Evolutionary conservation across 2,888 invertebrate species (phyloP), one percentile per base, ranked within the genome.

Genomic region (Lottia scabra): DNA sequence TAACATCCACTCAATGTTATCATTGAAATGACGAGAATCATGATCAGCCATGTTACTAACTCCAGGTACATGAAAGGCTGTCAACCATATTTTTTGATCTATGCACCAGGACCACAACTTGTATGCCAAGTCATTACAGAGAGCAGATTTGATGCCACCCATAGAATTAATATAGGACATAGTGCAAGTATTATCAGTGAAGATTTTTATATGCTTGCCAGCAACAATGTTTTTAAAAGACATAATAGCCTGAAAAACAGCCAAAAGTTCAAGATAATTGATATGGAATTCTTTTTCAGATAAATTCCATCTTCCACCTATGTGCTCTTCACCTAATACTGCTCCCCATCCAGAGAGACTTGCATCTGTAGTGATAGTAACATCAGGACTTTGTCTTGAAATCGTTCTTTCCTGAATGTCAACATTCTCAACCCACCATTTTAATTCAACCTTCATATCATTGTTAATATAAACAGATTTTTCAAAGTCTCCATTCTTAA

Each of bases 241-340:
- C 23, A 30, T 71, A 15, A 74, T 15, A 10, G 26, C 65, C 1
- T 56, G 38, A 15, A 65, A 66, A 44, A 64, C 62, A 2, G 65
- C 66, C 23, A 30, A n/a, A 15, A 75, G 30, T 67, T 72, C 70
- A 38, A 72, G 46, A 26, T 62, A 27, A 38, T 72, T 68, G 23
- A 84, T 80, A 27, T 93, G 90, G 12, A 19, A 1, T 56, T 19
- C 19, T 19, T 56, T 8, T n/a, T 56, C 56, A 56, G n/a, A 15
- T 19, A 56, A 56, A 19, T 56, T 56, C 56, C 56, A 56, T 19
- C 56, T 16, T 1, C 48, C 48, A 8, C n/a, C 48, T n/a, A n/a
- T 15, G 16, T 48, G 48, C 6, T 48, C 19, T 48, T 48, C 48
- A 48, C 19, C 19, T 48, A 48, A n/a, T 48, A 48, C 48, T n/a